Evolutionary conservation across 2,888 invertebrate species (phyloP), one percentile per base, ranked within the genome.

Genomic region (Cheilosia grossa): DNA sequence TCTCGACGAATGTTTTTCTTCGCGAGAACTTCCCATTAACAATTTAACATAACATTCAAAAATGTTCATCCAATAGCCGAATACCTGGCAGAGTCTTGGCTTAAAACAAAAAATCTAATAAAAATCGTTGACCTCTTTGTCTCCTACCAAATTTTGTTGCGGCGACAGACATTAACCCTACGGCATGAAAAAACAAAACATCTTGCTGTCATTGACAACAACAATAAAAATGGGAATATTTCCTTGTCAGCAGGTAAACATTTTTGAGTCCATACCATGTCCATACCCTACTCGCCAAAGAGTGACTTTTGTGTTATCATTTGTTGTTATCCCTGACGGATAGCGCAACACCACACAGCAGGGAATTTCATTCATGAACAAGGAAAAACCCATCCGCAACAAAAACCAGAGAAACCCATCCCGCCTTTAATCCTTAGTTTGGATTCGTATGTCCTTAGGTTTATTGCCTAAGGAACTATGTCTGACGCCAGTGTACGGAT

Each of bases 341-440:
- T 40, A 40, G 63, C 73, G 59, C 24, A 67, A 88, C 88, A 75
- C 51, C 54, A 72, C 87, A 53, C 88, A 88, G 87, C 88, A 51
- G 88, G 88, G 82, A 85, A 82, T 79, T 88, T 88, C 88, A 88
- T 88, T 88, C 88, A 88, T 88, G 67, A 87, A 82, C 37, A 37
- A 37, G 37, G 37, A 37, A 37, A 37, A 75, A 78, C 30, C 27
- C 58, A 37, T 58, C 70, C 27, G 24, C 13, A 42, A 42, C 73
- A 37, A 80, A 27, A 30, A 59, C 47, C 24, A 58, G 33, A 44
- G 17, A 13, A 37, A 40, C 51, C 15, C 51, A 79, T 67, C 51
- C 58, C 49, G 78, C 73, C 61, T 77, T 53, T 47, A 72, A 77
- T 78, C 67, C 61, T 19, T 49, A 61, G 47, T 9, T n/a, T 51